Percentiles rank a stretch among this genome's conserved stretches.
Evolutionary conservation across 2,888 invertebrate genomes (phyloP).

Genomic region (Diaphora mendica): DNA sequence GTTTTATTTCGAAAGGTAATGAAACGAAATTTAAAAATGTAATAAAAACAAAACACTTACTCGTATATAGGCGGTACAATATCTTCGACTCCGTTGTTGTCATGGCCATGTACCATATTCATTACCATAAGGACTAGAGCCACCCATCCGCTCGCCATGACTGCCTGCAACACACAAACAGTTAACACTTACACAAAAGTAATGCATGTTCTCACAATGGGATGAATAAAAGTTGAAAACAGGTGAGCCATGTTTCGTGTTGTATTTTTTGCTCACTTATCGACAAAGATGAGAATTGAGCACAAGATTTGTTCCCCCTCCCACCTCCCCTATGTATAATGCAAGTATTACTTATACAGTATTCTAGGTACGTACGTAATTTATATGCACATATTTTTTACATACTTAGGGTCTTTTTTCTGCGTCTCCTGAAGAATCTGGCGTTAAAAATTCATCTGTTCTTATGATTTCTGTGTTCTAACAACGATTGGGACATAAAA

Average conservation of each 20-base stretch:
- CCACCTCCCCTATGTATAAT: not conserved
- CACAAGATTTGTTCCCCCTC: not conserved
- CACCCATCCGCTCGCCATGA: constrained; percentile 60
- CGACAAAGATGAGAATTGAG: not conserved
- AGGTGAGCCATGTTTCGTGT: not conserved
- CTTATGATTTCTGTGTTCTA: no score
- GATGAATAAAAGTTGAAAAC: constrained; percentile 8
- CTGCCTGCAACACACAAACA: constrained; percentile 49
- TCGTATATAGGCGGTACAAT: constrained; percentile 60
- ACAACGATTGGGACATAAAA: not conserved
- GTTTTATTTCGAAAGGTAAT: not conserved
- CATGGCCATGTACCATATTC: constrained; percentile 61
- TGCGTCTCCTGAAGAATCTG: no score
- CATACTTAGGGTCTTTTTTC: no score
- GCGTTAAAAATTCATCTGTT: no score
- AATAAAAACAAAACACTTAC: constrained; percentile 59
- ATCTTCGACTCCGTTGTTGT: constrained; percentile 51
- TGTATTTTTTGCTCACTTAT: constrained; percentile 2
- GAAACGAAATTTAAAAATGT: not conserved
- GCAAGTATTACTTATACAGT: not conserved
- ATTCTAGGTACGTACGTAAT: no score
- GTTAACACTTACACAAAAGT: constrained; percentile 1
- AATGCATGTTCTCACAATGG: constrained; percentile 6
- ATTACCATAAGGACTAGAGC: constrained; percentile 56
- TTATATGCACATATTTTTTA: no score